Percentiles rank a stretch among this genome's conserved stretches.
Conservation (phyloP, 2,113 vertebrate species). For the Ahaetulla prasina region DNA sequence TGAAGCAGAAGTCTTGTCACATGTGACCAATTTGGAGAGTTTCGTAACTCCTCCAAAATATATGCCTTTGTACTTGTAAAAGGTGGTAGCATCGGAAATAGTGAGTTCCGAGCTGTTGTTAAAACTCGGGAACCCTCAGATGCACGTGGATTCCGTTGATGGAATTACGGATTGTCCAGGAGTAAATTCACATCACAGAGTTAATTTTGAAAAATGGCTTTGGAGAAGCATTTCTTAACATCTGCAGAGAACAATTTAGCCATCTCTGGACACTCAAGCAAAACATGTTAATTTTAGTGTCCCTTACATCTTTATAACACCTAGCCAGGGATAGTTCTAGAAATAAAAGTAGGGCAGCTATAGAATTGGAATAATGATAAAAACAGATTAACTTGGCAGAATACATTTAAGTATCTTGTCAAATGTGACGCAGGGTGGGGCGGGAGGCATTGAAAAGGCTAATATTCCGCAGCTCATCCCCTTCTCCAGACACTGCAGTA, state of each 20-base stretch:
- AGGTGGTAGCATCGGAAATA: neutral
- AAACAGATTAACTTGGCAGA: neutral
- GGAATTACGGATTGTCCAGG: neutral
- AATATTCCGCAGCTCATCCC: neutral
- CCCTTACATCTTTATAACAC: neutral
- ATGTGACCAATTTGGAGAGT: neutral
- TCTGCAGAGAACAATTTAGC: neutral
- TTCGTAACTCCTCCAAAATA: neutral
- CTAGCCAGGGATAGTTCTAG: neutral
- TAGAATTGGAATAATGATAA: neutral
- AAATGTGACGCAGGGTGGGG: neutral
- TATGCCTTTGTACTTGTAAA: neutral
- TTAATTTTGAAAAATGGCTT: neutral
- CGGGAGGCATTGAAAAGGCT: neutral
- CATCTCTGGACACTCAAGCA: neutral
- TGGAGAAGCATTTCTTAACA: neutral
- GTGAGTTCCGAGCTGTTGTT: too few species aligned
- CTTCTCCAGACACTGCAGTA: neutral
- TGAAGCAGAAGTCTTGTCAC: neutral
- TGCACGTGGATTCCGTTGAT: neutral
- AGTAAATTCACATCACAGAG: neutral
- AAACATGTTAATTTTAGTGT: neutral
- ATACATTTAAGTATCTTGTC: neutral
- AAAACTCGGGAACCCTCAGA: neutral
- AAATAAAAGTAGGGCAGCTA: neutral